Evolutionary conservation across 2,888 invertebrate species (phyloP).

Genomic region (Epirrita christyi): DNA sequence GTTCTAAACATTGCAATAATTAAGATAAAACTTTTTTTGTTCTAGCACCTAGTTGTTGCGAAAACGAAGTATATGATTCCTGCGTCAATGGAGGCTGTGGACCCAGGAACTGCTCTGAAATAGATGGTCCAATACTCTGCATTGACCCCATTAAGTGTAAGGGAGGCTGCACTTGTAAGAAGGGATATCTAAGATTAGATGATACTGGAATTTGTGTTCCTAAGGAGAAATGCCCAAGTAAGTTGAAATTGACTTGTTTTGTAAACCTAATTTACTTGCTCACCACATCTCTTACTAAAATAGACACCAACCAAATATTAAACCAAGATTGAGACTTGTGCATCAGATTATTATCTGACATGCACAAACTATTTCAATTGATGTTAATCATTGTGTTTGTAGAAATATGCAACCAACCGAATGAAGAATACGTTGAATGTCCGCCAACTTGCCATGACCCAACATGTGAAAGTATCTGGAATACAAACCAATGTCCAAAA

Average conservation of each 20-base stretch:
- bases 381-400: not conserved
- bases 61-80: conserved; percentile 36
- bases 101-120: conserved; percentile 38
- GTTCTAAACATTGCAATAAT: too few species aligned
- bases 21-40: not conserved
- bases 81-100: conserved; percentile 44
- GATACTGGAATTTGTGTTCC: conserved; percentile 30
- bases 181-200: conserved; percentile 34
- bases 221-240: conserved; percentile 32
- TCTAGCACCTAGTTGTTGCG: conserved; percentile 31
- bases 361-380: too few species aligned
- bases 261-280: too few species aligned
- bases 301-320: too few species aligned
- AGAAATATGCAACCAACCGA: conserved; percentile 21
- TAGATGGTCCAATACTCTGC: conserved; percentile 31
- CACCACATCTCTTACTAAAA: too few species aligned
- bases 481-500: conserved; percentile 19
- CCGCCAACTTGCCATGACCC: conserved; percentile 34
- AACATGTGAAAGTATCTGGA: conserved; percentile 43
- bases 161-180: conserved; percentile 38
- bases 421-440: conserved; percentile 37
- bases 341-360: too few species aligned
- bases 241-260: not conserved
- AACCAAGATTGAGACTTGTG: too few species aligned
- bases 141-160: conserved; percentile 31